Evolutionary conservation across 2,888 invertebrate genomes (phyloP), one percentile per base, ranked within the genome.

Genomic region (Drosophila histrio): DNA sequence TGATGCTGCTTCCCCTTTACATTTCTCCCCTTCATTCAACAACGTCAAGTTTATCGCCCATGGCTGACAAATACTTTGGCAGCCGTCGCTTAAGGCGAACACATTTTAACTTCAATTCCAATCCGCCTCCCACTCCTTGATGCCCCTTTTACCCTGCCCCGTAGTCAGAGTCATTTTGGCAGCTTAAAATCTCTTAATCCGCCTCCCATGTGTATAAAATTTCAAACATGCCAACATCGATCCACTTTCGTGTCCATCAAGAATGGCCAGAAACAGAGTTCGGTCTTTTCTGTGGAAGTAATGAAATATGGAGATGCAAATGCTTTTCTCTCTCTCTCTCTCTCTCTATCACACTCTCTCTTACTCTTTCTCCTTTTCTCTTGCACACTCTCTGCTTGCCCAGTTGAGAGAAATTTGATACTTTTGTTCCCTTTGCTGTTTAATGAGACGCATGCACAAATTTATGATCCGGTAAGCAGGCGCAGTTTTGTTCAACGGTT

Each of bases 391-490:
- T 56, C 41, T 19, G 17, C n/a, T 13, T 38, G n/a, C 15, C 50
- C 38, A 38, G 19, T 38, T 11, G 32, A 41, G 38, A 38, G 84
- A 77, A 89, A 89, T 81, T 75, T 69, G 87, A 89, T 87, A 88
- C 75, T 86, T 88, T 88, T 87, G 81, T 83, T 78, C 77, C 80
- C 80, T 77, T 81, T 70, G 68, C 70, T 89, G 89, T 70, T 80
- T 88, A 89, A 89, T 89, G 89, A 89, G 87, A 86, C 89, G 85
- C 75, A 84, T 89, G 88, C 89, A 89, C 89, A 80, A 89, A 87
- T 89, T 89, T 87, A 88, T 89, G 87, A 83, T 87, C 83, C 80
- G 88, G 80, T 89, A 77, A 77, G 76, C 87, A 87, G 83, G 78
- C 87, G 79, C 84, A 88, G 87, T 82, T 88, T 87, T 87, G 84